phyloP scores from a whole-genome alignment of 2,113 vertebrate genomes.

The Ptychochromis oligacanthus region DNA sequence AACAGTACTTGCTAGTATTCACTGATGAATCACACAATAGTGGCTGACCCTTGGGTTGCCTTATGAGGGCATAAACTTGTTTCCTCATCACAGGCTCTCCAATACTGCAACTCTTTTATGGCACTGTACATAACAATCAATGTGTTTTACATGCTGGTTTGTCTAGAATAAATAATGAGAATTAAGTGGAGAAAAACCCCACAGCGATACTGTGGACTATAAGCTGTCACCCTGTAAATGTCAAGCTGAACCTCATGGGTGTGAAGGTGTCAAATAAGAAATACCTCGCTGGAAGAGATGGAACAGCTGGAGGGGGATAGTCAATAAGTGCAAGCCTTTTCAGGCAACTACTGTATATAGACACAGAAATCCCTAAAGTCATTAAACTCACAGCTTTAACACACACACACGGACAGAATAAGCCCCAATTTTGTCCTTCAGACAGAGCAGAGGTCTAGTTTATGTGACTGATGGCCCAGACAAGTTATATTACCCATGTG shows the following conservation, averaged over 20 bases:
- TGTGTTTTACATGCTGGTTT: slow-evolving; percentile 21
- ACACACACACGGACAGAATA: neutral
- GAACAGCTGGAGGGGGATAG: slow-evolving; percentile 36
- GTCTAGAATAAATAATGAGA: slow-evolving; percentile 26
- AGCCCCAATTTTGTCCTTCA: slow-evolving; percentile 47
- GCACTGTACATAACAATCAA: neutral
- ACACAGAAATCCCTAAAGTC: slow-evolving; percentile 27
- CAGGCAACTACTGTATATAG: slow-evolving; percentile 10
- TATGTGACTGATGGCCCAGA: slow-evolving; percentile 39
- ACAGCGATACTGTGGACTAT: slow-evolving; percentile 14
- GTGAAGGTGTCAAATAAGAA: slow-evolving; percentile 17
- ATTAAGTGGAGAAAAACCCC: neutral
- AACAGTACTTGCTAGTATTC: neutral
- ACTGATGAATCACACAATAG: slow-evolving; percentile 29
- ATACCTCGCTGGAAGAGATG: slow-evolving; percentile 13
- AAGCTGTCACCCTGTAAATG: slow-evolving; percentile 39
- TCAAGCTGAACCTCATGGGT: slow-evolving; percentile 40
- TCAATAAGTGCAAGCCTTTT: slow-evolving; percentile 41
- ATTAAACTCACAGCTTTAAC: slow-evolving; percentile 19
- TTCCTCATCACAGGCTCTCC: neutral
- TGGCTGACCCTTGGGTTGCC: slow-evolving; percentile 1
- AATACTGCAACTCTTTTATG: neutral
- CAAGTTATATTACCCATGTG: neutral
- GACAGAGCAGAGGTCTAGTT: slow-evolving; percentile 25
- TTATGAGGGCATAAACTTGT: slow-evolving; percentile 11